Evolutionary conservation across 2,797 vertebrate genomes (phyloP).

Genomic region (Bufotes viridis): DNA sequence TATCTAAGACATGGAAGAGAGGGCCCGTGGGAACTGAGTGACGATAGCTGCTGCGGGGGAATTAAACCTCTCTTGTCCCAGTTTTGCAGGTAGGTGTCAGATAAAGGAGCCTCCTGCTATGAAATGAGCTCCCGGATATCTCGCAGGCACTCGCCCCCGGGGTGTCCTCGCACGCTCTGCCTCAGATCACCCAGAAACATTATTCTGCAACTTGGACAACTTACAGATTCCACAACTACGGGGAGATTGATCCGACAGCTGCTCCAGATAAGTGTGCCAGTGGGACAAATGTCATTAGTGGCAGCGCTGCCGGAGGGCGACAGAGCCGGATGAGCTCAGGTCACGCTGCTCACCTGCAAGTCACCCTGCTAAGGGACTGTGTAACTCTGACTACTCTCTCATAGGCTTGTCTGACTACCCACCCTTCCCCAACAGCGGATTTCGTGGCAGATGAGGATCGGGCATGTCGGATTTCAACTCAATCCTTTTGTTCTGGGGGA

Average conservation of each 20-base stretch:
- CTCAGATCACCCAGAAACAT: conserved; percentile 31
- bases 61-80: conserved; percentile 6
- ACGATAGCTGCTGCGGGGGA: neutral
- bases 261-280: neutral
- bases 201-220: neutral
- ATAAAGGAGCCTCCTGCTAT: neutral
- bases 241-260: conserved; percentile 34
- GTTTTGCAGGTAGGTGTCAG: conserved; percentile 32
- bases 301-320: neutral
- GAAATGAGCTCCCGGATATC: neutral
- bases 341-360: neutral
- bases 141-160: neutral
- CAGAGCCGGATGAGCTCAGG: neutral
- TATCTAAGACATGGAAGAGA: neutral
- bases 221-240: neutral
- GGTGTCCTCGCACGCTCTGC: conserved; percentile 5
- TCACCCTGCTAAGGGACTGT: neutral
- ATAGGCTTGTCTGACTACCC: too few species aligned
- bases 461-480: too few species aligned
- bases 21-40: neutral
- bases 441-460: too few species aligned
- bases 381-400: too few species aligned
- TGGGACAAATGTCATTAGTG: conserved; percentile 19
- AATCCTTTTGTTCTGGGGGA: too few species aligned
- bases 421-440: too few species aligned